phyloP scores from a whole-genome alignment of 2,113 vertebrate genomes.

The Ovis canadensis region DNA sequence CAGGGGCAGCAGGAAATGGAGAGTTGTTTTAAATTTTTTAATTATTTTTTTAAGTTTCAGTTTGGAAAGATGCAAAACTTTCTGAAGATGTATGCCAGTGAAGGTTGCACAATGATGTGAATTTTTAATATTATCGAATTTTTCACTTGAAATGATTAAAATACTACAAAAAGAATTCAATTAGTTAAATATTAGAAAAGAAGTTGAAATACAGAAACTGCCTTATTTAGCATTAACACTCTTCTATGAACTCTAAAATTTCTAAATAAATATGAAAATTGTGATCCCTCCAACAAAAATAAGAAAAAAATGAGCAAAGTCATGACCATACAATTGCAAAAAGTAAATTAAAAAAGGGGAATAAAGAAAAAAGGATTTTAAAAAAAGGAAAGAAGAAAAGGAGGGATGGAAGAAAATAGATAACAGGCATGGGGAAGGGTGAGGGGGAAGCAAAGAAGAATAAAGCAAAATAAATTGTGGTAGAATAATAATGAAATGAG shows the following conservation, averaged over 20 bases:
- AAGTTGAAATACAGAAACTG: not conserved
- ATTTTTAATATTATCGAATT: not conserved
- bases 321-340: not conserved
- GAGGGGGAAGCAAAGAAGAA: not conserved
- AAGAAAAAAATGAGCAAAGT: not conserved
- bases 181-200: not conserved
- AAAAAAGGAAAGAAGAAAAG: not conserved
- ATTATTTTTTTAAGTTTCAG: not conserved
- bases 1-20: not conserved
- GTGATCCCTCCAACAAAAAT: not conserved
- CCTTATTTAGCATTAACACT: not conserved
- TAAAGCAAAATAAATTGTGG: not conserved
- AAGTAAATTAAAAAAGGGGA: not conserved
- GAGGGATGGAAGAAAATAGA: accelerated
- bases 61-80: not conserved
- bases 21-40: not conserved
- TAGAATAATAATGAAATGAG: not conserved
- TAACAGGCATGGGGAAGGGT: accelerated
- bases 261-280: not conserved
- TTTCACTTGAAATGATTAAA: not conserved
- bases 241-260: not conserved
- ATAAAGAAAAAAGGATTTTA: accelerated
- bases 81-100: not conserved
- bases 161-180: not conserved
- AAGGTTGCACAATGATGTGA: not conserved